Base-by-base conservation (phyloP, 2,797 vertebrate species). In the Chaenodraco wilsoni region DNA sequence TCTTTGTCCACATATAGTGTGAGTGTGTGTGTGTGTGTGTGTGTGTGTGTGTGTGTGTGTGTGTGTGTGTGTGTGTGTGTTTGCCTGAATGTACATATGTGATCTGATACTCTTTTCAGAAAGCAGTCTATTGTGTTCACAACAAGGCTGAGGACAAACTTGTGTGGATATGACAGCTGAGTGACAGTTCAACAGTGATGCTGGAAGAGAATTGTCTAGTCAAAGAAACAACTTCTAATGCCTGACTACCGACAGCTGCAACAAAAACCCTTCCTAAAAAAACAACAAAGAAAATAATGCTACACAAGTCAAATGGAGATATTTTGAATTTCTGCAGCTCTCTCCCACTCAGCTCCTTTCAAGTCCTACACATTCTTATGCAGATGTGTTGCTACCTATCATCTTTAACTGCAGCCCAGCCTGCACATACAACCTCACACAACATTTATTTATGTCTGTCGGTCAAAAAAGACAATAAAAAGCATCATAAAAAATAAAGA, bases 101-200 rank as follows among this genome's bases (percentile, higher is more conserved):
- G 49, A 71, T 75, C 72, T 65, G 52, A 84, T 76, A 76, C 43
- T 74, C 74, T 72, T 55, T 84, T 89, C 83, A 85, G 66, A 81
- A 84, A 68, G 63, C 43, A 41, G 66, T 60, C 76, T 75, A 78
- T 90, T 92, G 87, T 91, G 69, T 76, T 79, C 46, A 48, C 12
- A 84, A 81, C 74, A 78, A 88, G 74, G 82, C 83, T 65, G 76
- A 84, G 78, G 76, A 87, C 70, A 87, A 85, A 88, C 83, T 84
- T 89, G 88, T 90, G 88, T 85, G 74, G 52, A 43, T 71, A 58
- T 88, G 90, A 88, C 87, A 91, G 84, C 69, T 86, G 86, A 92
- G 72, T 90, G 91, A 84, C 89, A 84, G 69, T 85, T 88, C 72
- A 86, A 84, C 84, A 76, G 71, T 64, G 21, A 1, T 50, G 71